Base-by-base conservation (phyloP, 2,888 invertebrate genomes). In the Chrysotoxum bicinctum region DNA sequence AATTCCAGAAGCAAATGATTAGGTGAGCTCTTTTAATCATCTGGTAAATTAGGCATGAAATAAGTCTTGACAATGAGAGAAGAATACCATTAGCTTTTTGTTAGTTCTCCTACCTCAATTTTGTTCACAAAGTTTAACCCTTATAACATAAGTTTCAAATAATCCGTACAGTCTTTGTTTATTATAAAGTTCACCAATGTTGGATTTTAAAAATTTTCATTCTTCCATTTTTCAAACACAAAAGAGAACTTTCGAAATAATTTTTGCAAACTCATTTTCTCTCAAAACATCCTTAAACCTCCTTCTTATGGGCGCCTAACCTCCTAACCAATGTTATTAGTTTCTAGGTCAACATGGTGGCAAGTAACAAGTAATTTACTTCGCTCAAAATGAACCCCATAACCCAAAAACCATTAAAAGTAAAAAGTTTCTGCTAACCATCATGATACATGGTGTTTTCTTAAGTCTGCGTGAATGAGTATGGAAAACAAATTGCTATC, bases 381-480 rank as follows among this genome's bases (percentile, higher is more conserved):
- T 48, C 14, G 32, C 45, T 21, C 19, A 48, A 64, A 48, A 48
- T 48, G 30, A 30, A 48, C 48, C 45, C 26, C 48, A n/a, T 32
- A 45, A 21, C 58, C 58, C 35, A 64, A 64, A 45, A 32, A 30
- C 64, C 30, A 64, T 45, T 48, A 64, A 48, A 30, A 58, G 56
- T 56, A 32, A 30, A 64, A 64, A 64, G 32, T 32, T 48, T 64
- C 48, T 48, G 32, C 45, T 48, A 21, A 8, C 30, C 64, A 64
- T 48, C 43, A 19, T 64, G 30, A 32, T 48, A 48, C 19, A 48
- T 50, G n/a, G n/a, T 48, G 64, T 64, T 64, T 45, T 48, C 64
- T 64, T 48, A 64, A 64, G 64, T 45, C 64, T 64, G 26, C 45
- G 64, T 64, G 30, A 64, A 64, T 64, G 48, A 48, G 48, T 64